These are phyloP conservation scores for Ageneiosus marmoratus DNA, from an alignment of 2,113 vertebrate species.

Conservation along the genomic window DNA sequence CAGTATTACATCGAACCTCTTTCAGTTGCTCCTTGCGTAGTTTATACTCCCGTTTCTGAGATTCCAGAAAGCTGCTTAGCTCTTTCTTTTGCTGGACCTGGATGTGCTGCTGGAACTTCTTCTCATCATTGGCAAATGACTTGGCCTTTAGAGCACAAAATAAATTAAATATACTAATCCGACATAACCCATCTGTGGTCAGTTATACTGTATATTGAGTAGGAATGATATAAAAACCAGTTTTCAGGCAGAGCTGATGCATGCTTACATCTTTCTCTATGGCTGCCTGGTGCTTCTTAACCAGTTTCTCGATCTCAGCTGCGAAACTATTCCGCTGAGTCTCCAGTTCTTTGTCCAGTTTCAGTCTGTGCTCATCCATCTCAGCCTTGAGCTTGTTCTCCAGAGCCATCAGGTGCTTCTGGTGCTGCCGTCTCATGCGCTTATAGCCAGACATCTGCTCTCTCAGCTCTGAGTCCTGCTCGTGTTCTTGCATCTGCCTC, in stretches of 20 bases:
- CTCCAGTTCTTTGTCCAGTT: conserved; percentile 98
- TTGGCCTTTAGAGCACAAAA: conserved; percentile 80
- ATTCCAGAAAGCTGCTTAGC: conserved; percentile 92
- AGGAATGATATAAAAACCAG: neutral
- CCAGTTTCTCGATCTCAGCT: conserved; percentile 95
- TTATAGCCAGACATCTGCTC: conserved; percentile 99
- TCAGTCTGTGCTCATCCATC: conserved; percentile 96
- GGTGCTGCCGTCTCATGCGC: conserved; percentile 96
- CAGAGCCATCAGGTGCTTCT: conserved; percentile 96
- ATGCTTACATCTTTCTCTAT: conserved; percentile 94
- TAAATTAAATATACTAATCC: conserved; percentile 1
- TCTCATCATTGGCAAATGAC: conserved; percentile 92
- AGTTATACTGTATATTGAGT: too few species aligned
- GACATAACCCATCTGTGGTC: neutral
- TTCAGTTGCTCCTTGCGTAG: conserved; percentile 97
- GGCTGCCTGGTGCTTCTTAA: conserved; percentile 94
- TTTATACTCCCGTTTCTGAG: conserved; percentile 97
- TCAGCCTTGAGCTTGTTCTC: conserved; percentile 98
- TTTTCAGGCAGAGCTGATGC: neutral
- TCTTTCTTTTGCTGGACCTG: conserved; percentile 98
- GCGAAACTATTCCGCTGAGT: conserved; percentile 94
- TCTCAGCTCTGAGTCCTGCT: conserved; percentile 95
- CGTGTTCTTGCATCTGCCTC: conserved; percentile 96
- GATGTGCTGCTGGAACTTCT: conserved; percentile 98
- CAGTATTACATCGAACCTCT: conserved; percentile 73